phyloP scores from a whole-genome alignment of 2,888 invertebrate species.

The Drosophila lacicola region DNA sequence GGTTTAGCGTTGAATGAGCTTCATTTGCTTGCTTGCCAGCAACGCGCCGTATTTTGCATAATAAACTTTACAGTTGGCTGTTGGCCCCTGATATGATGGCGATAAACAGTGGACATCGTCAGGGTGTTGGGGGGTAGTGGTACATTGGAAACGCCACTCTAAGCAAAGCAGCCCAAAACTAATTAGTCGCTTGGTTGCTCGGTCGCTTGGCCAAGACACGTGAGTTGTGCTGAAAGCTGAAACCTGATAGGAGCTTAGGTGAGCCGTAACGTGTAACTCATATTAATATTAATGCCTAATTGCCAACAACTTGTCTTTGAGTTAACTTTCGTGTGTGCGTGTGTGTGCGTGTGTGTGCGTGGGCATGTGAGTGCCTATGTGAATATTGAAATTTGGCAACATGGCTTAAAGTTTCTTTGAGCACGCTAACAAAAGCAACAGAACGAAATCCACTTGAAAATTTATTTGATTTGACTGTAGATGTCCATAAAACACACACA shows the following conservation, averaged over 20 bases:
- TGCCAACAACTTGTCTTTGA: constrained; percentile 58
- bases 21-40: constrained; percentile 77
- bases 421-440: constrained; percentile 2
- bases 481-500: constrained; percentile 1
- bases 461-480: constrained; percentile 55
- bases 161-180: constrained; percentile 70
- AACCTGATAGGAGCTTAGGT: constrained; percentile 30
- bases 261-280: constrained; percentile 52
- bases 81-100: constrained; percentile 34
- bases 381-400: constrained; percentile 11
- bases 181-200: constrained; percentile 60
- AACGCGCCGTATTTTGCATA: constrained; percentile 77
- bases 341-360: neutral
- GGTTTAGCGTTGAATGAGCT: constrained; percentile 74
- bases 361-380: too few species aligned
- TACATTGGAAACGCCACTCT: constrained; percentile 35
- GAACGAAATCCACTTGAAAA: constrained; percentile 35
- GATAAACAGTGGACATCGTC: constrained; percentile 25
- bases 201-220: constrained; percentile 64
- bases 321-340: neutral
- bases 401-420: constrained; percentile 28
- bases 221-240: constrained; percentile 46
- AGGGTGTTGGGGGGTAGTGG: neutral
- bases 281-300: constrained; percentile 77
- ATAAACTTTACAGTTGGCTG: constrained; percentile 68